Evolutionary conservation across 2,113 vertebrate genomes (phyloP).

Genomic region (Prionailurus bengalensis): DNA sequence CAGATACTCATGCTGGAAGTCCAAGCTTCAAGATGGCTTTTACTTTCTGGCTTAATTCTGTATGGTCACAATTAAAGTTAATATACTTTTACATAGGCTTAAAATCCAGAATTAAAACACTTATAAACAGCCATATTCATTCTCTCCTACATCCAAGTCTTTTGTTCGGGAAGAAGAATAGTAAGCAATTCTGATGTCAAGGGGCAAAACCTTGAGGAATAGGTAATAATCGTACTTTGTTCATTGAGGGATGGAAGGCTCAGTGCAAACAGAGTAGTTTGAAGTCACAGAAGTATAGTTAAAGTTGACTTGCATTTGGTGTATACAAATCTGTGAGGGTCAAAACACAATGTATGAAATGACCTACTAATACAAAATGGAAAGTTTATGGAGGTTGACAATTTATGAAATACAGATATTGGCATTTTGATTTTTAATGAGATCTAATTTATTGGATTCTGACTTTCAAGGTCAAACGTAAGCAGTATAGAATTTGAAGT

Average conservation of each 20-base stretch:
- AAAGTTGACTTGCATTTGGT: background rate
- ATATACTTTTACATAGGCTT: background rate
- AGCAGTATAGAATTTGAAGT: background rate
- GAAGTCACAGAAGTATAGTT: background rate
- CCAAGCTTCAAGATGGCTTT: background rate
- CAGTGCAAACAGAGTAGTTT: background rate
- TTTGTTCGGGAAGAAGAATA: background rate
- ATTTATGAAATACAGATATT: background rate
- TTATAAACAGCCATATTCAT: background rate
- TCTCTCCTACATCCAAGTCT: background rate
- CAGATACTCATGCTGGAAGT: background rate
- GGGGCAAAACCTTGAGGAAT: too few relatives aligned
- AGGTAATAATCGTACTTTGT: background rate
- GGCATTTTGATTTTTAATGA: background rate
- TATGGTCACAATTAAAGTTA: background rate
- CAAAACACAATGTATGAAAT: background rate
- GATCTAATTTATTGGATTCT: background rate
- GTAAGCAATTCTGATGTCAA: background rate
- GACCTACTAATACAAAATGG: background rate
- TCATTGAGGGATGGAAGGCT: background rate
- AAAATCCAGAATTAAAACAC: background rate
- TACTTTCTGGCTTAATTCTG: conserved; percentile 38
- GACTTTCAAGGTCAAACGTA: background rate
- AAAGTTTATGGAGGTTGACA: background rate
- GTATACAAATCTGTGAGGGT: background rate